phyloP scores from a whole-genome alignment of 2,113 vertebrate genomes.

The Nothobranchius kuhntae region DNA sequence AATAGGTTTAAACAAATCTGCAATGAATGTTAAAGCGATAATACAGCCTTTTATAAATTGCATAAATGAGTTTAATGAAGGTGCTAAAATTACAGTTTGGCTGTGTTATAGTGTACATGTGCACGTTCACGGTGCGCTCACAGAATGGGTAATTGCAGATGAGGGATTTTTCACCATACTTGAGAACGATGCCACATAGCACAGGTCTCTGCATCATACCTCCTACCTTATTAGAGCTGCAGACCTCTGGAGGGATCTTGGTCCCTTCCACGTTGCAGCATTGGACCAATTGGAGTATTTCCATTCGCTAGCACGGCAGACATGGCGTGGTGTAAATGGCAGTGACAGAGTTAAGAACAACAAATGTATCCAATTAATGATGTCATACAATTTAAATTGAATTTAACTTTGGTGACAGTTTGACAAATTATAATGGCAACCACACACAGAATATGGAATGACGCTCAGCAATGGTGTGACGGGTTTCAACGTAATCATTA shows the following conservation, averaged over 20 bases:
- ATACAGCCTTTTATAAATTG: conserved; percentile 28
- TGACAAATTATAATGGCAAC: not conserved
- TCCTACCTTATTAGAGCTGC: not conserved
- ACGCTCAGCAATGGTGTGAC: not conserved
- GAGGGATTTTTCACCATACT: not conserved
- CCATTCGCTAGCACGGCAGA: not conserved
- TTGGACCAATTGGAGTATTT: not conserved
- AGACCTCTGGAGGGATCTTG: not conserved
- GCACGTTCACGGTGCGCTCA: conserved; percentile 1
- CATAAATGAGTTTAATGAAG: conserved; percentile 29
- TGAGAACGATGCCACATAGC: not conserved
- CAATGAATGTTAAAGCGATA: conserved; percentile 17
- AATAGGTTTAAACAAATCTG: conserved; percentile 9
- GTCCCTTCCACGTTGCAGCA: not conserved
- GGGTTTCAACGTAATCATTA: not conserved
- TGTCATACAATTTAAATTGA: not conserved
- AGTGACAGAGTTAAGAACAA: not conserved
- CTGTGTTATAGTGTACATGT: not conserved
- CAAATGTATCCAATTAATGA: not conserved
- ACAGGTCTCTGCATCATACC: not conserved
- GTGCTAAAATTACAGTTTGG: conserved; percentile 18
- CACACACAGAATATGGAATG: not conserved
- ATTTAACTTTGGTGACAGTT: not conserved
- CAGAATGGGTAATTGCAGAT: not conserved
- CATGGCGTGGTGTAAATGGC: not conserved